Conservation (phyloP, 2,113 vertebrate genomes). For the Tylochromis polylepis region DNA sequence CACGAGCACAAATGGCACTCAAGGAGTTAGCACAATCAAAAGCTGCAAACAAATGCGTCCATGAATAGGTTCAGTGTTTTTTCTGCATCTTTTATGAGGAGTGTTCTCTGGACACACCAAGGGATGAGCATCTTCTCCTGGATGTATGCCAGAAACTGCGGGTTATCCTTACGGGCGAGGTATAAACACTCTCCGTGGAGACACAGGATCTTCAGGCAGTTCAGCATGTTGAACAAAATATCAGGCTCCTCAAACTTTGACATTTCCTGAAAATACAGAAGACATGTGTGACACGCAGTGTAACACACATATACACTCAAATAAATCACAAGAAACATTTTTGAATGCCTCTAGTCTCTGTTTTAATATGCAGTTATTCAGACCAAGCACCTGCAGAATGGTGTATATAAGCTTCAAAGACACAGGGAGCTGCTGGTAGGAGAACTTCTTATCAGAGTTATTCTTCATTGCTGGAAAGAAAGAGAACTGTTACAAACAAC, state of each 20-base stretch:
- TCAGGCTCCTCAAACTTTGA: slow-evolving; percentile 96
- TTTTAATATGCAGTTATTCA: slow-evolving; percentile 1
- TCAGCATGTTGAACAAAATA: slow-evolving; percentile 98
- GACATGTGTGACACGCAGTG: neutral
- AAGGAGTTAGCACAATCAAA: neutral
- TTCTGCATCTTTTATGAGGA: neutral
- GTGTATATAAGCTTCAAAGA: slow-evolving; percentile 95
- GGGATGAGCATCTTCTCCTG: slow-evolving; percentile 97
- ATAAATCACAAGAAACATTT: neutral
- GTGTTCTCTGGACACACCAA: slow-evolving; percentile 62
- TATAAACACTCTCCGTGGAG: slow-evolving; percentile 95
- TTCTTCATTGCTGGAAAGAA: slow-evolving; percentile 84
- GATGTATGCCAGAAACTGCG: slow-evolving; percentile 91
- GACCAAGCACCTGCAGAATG: slow-evolving; percentile 85
- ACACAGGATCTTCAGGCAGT: slow-evolving; percentile 94
- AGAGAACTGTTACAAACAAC: neutral
- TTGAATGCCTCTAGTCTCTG: neutral
- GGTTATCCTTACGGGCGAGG: slow-evolving; percentile 88
- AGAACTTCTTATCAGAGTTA: slow-evolving; percentile 90
- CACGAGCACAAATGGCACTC: neutral
- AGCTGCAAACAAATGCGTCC: neutral
- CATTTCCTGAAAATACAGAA: slow-evolving; percentile 83
- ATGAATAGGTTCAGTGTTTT: neutral
- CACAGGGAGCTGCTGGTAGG: slow-evolving; percentile 92
- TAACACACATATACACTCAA: neutral